phyloP scores from a whole-genome alignment of 1,140 invertebrate genomes.

The Wasmannia auropunctata region DNA sequence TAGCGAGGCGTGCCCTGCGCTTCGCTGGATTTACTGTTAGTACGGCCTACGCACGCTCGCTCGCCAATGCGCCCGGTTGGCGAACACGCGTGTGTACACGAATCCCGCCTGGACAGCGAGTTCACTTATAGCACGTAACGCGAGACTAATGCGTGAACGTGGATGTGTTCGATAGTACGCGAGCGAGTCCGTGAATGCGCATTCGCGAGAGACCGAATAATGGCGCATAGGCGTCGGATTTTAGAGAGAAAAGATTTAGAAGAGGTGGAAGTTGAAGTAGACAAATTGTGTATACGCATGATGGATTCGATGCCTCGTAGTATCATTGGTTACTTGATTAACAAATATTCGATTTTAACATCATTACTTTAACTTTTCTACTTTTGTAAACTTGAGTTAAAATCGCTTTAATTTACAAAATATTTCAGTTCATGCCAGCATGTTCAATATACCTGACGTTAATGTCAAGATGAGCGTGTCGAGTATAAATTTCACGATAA shows the following conservation, averaged over 20 bases:
- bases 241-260: background rate
- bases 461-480: background rate
- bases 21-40: slow-evolving; percentile 61
- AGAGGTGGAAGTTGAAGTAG: background rate
- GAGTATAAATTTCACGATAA: background rate
- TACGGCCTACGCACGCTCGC: slow-evolving; percentile 20
- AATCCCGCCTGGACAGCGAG: slow-evolving; percentile 22
- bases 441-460: background rate
- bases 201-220: slow-evolving; percentile 21
- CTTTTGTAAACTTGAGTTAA: background rate
- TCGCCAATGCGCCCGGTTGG: background rate
- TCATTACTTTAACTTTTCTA: too few relatives aligned
- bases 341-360: background rate
- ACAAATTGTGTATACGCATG: background rate
- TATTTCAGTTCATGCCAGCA: background rate
- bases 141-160: slow-evolving; percentile 14
- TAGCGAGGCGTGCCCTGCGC: background rate
- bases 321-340: background rate
- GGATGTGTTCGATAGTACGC: slow-evolving; percentile 5
- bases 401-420: background rate
- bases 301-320: background rate
- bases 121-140: slow-evolving; percentile 28
- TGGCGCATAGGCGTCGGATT: slow-evolving; percentile 8
- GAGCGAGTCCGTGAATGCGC: background rate
- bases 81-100: slow-evolving; percentile 15